Percentiles rank a stretch among this genome's conserved stretches.
Evolutionary conservation across 2,113 vertebrate genomes (phyloP).

Genomic region (Carassius auratus): DNA sequence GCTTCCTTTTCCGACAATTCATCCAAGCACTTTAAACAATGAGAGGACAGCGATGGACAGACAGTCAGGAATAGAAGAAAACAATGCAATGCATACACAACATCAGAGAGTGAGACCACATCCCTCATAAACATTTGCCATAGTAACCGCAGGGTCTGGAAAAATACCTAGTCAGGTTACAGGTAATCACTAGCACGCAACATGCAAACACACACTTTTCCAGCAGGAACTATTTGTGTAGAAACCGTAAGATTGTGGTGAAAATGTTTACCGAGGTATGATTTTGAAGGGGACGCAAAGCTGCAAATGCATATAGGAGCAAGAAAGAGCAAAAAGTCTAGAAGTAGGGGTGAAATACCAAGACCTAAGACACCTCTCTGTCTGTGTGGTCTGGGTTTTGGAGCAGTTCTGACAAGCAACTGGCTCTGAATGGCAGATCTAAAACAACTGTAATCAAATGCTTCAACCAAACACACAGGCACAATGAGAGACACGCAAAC

Average conservation of each 20-base stretch:
- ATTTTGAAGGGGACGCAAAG: background rate
- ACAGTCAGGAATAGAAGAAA: slow-evolving; percentile 30
- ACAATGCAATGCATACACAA: slow-evolving; percentile 1
- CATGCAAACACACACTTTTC: background rate
- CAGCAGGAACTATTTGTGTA: background rate
- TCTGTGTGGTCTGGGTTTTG: slow-evolving; percentile 43
- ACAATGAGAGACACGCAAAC: background rate
- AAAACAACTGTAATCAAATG: slow-evolving; percentile 15
- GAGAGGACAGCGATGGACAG: slow-evolving; percentile 34
- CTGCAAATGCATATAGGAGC: background rate
- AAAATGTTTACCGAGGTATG: background rate
- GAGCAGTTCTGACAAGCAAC: background rate
- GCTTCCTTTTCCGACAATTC: slow-evolving; percentile 48
- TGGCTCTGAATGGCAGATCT: slow-evolving; percentile 35
- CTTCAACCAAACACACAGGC: slow-evolving; percentile 6
- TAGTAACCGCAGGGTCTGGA: background rate
- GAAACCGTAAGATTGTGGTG: background rate
- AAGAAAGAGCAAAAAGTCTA: background rate
- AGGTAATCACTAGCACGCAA: background rate
- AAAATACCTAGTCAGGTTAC: background rate
- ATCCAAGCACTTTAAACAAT: slow-evolving; percentile 4
- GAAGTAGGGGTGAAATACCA: background rate
- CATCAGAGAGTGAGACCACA: background rate
- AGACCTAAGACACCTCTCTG: background rate
- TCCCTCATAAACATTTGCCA: background rate